A percentile compares a stretch with the other conserved stretches of the same genome.
phyloP scores from a whole-genome alignment of 2,888 invertebrate species.

The Palloptera scutellata region DNA sequence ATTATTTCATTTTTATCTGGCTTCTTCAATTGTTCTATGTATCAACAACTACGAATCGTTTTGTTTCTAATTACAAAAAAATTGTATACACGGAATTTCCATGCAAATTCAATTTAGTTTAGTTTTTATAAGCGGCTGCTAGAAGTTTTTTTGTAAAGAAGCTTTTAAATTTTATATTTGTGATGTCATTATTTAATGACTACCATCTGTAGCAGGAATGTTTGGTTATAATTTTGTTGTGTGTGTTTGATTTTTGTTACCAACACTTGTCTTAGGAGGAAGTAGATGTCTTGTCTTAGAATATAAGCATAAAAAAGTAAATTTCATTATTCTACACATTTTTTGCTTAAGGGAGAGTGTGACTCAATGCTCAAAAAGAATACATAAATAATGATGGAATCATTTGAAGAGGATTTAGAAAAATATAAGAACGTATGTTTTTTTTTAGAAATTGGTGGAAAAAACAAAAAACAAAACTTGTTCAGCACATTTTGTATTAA shows the following conservation, averaged over 20 bases:
- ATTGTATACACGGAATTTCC: neutral
- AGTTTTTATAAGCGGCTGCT: neutral
- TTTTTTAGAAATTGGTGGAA: neutral
- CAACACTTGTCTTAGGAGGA: no score
- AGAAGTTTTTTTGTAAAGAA: neutral
- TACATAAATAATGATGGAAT: no score
- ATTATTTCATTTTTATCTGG: no score
- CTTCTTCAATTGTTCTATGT: neutral
- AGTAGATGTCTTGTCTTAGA: no score
- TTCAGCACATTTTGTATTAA: no score
- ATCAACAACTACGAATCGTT: neutral
- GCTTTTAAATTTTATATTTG: neutral
- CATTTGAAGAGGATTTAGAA: no score
- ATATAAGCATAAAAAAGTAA: neutral
- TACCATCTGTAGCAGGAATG: no score
- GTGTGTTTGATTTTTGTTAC: no score
- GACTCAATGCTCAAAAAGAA: no score
- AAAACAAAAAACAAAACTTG: constrained; percentile 32
- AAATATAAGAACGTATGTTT: constrained; percentile 23
- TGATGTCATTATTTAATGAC: constrained; percentile 13
- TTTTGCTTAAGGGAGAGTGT: neutral
- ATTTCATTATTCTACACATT: neutral
- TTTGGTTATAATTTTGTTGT: no score
- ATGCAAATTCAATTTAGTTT: constrained; percentile 4
- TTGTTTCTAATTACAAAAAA: neutral